Evolutionary conservation across 2,797 vertebrate species (phyloP).

Genomic region (Mionectes olivaceus): DNA sequence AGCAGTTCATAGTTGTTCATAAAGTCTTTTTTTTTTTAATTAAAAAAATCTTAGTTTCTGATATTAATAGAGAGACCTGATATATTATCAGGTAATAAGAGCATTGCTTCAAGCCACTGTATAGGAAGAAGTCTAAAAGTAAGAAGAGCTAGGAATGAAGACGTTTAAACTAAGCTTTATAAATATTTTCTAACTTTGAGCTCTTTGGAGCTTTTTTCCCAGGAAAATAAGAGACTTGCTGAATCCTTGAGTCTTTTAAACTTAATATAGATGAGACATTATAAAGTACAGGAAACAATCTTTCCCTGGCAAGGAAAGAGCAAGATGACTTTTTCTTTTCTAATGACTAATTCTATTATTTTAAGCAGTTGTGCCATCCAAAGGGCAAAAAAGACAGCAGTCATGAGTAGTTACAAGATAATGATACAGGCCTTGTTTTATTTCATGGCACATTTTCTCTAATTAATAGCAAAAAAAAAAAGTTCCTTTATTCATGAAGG

Average conservation of each 20-base stretch:
- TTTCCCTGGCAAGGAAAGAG: conserved; percentile 8
- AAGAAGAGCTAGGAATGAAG: not conserved
- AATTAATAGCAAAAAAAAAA: not conserved
- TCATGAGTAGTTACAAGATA: not conserved
- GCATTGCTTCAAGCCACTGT: not conserved
- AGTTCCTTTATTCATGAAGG: not conserved
- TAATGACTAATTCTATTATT: conserved; percentile 18
- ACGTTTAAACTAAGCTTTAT: not conserved
- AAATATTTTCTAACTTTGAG: not conserved
- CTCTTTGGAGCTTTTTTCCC: not conserved
- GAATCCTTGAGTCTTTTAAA: not conserved
- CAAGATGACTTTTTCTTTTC: conserved; percentile 30
- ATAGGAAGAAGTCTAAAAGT: not conserved
- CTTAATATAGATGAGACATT: not conserved
- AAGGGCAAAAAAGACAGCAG: not conserved
- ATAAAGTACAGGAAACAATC: conserved; percentile 38
- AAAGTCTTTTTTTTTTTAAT: not conserved
- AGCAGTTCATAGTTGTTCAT: not conserved
- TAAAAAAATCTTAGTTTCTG: not conserved
- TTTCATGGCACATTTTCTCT: not conserved
- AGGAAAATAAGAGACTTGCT: not conserved
- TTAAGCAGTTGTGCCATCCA: conserved; percentile 5
- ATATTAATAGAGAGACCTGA: not conserved
- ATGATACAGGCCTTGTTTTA: not conserved
- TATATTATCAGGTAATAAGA: not conserved